These are phyloP conservation scores for Ptiloglossa arizonensis DNA, from an alignment of 1,140 invertebrate genomes.

Conservation along the genomic window DNA sequence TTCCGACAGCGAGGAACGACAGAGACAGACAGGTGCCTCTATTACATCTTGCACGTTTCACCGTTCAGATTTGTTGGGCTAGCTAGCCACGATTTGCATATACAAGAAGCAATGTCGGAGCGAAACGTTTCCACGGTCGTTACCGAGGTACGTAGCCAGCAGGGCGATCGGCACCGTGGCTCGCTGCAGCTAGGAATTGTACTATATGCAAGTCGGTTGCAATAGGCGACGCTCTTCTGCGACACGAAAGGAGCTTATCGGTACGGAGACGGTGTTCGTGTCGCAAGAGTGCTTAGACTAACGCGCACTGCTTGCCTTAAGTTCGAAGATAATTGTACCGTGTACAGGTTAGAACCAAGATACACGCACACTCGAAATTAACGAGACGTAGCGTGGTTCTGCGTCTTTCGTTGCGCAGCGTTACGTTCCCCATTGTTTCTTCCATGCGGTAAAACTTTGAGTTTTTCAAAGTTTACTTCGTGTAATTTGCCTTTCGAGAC, in stretches of 20 bases:
- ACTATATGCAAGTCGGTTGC: constrained; percentile 51
- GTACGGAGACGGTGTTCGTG: constrained; percentile 42
- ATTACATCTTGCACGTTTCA: constrained; percentile 29
- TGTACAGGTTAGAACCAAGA: background rate
- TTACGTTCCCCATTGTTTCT: too few species aligned
- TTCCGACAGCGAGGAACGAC: constrained; percentile 9
- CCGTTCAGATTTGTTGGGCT: constrained; percentile 54
- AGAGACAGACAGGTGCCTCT: constrained; percentile 43
- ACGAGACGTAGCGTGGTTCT: background rate
- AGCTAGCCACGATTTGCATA: constrained; percentile 54
- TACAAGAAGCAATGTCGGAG: constrained; percentile 58
- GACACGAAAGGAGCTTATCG: constrained; percentile 56
- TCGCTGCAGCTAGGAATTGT: constrained; percentile 35
- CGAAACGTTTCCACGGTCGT: constrained; percentile 53
- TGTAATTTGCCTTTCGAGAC: too few species aligned
- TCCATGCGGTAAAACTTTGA: too few species aligned
- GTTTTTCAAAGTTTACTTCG: too few species aligned
- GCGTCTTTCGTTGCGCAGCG: background rate
- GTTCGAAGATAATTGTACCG: constrained; percentile 23
- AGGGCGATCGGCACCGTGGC: constrained; percentile 3
- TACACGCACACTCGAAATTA: background rate
- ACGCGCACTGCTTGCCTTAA: constrained; percentile 12
- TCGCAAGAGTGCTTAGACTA: constrained; percentile 40
- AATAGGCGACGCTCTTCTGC: constrained; percentile 54
- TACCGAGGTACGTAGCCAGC: constrained; percentile 31